phyloP scores from a whole-genome alignment of 2,113 vertebrate species.

The Pogona vitticeps region DNA sequence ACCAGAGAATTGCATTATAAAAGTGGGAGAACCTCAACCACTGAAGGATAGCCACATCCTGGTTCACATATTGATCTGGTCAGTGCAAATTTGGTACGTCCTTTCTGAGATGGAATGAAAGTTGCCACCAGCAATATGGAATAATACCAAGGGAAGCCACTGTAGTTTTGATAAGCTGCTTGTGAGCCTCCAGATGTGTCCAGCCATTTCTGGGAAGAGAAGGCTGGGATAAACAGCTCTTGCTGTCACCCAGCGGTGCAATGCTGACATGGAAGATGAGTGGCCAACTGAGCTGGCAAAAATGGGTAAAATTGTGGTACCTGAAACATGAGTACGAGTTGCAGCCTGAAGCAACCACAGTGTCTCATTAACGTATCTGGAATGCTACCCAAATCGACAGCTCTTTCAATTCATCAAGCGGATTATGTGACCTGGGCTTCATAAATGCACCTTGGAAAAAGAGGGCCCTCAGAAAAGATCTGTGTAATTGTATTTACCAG shows the following conservation, averaged over 20 bases:
- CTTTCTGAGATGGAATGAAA: too few species aligned
- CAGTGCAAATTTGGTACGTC: too few species aligned
- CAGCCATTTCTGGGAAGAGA: not conserved
- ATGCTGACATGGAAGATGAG: not conserved
- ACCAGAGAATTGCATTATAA: too few species aligned
- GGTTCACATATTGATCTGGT: too few species aligned
- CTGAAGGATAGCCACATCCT: too few species aligned
- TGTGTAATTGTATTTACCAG: slow-evolving; percentile 4
- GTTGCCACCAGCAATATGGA: not conserved
- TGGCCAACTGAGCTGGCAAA: not conserved
- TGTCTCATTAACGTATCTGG: not conserved
- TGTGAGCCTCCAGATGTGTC: not conserved
- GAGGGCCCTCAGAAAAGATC: not conserved
- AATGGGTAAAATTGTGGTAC: not conserved
- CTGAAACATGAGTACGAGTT: not conserved
- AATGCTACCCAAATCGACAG: not conserved
- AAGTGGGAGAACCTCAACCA: too few species aligned
- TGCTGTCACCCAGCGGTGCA: not conserved
- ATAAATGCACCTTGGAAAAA: not conserved
- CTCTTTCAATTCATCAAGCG: not conserved
- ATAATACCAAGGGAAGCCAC: not conserved
- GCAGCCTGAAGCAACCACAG: not conserved
- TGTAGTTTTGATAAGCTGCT: not conserved
- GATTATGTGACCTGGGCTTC: not conserved
- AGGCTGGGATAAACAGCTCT: not conserved